A percentile compares a stretch with the other conserved stretches of the same genome.
phyloP scores from a whole-genome alignment of 2,797 vertebrate species.

The Ctenopoma kingsleyae region DNA sequence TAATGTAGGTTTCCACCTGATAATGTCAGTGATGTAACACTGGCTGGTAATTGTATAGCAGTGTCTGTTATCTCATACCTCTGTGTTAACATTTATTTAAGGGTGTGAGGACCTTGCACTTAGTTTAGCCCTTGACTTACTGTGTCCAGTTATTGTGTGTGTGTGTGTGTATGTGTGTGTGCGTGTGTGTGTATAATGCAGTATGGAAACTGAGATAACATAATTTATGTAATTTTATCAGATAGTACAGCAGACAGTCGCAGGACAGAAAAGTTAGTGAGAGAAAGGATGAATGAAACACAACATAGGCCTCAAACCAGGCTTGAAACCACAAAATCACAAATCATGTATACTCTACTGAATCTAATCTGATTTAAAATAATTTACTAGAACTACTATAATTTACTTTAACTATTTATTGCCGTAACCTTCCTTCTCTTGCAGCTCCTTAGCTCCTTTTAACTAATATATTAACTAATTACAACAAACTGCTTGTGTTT shows the following conservation, averaged over 20 bases:
- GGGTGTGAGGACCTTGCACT: slow-evolving; percentile 66
- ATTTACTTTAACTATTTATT: neutral
- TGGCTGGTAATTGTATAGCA: slow-evolving; percentile 73
- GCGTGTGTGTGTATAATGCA: slow-evolving; percentile 36
- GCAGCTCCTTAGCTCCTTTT: too few relatives aligned
- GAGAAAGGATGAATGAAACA: slow-evolving; percentile 8
- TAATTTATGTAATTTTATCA: slow-evolving; percentile 31
- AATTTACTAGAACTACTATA: too few relatives aligned
- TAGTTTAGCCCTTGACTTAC: slow-evolving; percentile 58
- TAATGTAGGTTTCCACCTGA: slow-evolving; percentile 75
- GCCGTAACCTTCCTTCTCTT: slow-evolving; percentile 14
- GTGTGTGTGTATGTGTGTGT: too few relatives aligned
- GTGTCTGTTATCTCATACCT: slow-evolving; percentile 71
- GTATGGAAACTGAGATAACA: slow-evolving; percentile 27
- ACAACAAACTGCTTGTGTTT: slow-evolving; percentile 4
- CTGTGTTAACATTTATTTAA: slow-evolving; percentile 80
- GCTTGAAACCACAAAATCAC: slow-evolving; percentile 58
- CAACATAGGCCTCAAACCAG: slow-evolving; percentile 37
- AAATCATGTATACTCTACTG: slow-evolving; percentile 8
- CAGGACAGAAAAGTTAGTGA: slow-evolving; percentile 11
- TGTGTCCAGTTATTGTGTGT: slow-evolving; percentile 42
- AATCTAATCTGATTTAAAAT: too few relatives aligned
- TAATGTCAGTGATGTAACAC: slow-evolving; percentile 77
- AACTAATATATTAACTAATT: too few relatives aligned
- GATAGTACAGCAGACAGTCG: neutral